Evolutionary conservation across 1,140 invertebrate genomes (phyloP), one percentile per base, ranked within the genome.

Genomic region (Ips typographus): DNA sequence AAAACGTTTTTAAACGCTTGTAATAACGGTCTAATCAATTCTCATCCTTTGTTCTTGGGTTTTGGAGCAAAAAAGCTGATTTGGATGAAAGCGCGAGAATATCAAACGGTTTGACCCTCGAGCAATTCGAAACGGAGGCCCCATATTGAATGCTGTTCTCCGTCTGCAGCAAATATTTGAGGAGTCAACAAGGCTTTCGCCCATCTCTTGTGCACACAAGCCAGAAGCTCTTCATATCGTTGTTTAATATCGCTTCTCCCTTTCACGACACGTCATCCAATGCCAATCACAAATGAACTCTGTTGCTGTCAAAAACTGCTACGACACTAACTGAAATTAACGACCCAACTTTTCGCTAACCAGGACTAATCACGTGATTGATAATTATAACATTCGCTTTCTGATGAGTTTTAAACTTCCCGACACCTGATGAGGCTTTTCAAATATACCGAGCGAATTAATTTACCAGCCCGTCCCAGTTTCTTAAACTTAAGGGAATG

Each of bases 141-240:
- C 58, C 37, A 58, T 44, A 44, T 65, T 49, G 59, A 42, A 60
- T 40, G 40, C 22, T 66, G 42, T 43, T 58, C 53, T 66, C n/a
- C 39, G 52, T 22, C 40, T 43, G 40, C 56, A 42, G 64, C 73
- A 77, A 77, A 77, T 77, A 77, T 77, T 77, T 77, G 76, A 76
- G 51, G 68, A 77, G 76, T 77, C 75, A 77, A 77, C 75, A 77
- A 72, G 76, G 68, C 71, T 68, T 64, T n/a, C 66, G 71, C 72
- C 76, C 75, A 76, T 77, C 74, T 76, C 72, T 64, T 71, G 59
- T 70, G 74, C 71, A 75, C 73, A 76, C 74, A 76, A 42, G 70
- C 73, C 73, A 60, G 60, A 44, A 60, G 71, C 71, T 60, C 75
- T 76, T 76, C 74, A 77, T 77, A 77, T 76, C 76, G 75, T 63